phyloP scores from a whole-genome alignment of 1,140 invertebrate species.

The Drosophila lini region DNA sequence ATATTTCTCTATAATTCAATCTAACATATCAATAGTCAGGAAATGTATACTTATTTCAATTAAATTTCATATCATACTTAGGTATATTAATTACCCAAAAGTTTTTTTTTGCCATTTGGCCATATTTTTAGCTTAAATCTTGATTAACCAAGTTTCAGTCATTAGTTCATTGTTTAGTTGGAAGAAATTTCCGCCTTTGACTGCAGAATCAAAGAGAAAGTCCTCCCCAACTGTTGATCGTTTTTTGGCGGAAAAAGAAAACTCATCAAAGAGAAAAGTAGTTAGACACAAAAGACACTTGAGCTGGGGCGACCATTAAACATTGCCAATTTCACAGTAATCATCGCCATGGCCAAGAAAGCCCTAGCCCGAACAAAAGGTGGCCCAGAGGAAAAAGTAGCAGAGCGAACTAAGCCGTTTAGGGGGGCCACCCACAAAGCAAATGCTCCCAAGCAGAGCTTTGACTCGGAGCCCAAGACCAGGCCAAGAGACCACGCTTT shows the following conservation, averaged over 20 bases:
- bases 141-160: constrained; percentile 30
- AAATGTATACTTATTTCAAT: background rate
- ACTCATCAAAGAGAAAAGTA: constrained; percentile 74
- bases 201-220: constrained; percentile 59
- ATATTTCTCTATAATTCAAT: too few relatives aligned
- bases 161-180: constrained; percentile 28
- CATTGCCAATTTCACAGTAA: constrained; percentile 81
- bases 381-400: constrained; percentile 59
- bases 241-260: constrained; percentile 58
- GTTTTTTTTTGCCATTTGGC: background rate
- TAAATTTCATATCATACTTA: background rate
- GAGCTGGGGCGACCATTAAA: constrained; percentile 67
- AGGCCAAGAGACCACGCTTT: constrained; percentile 60
- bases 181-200: background rate
- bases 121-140: constrained; percentile 28
- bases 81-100: background rate
- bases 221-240: constrained; percentile 31
- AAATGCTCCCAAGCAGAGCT: constrained; percentile 13
- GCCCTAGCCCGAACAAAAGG: constrained; percentile 41
- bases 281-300: constrained; percentile 67
- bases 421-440: constrained; percentile 74
- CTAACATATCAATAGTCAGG: too few relatives aligned
- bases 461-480: constrained; percentile 46
- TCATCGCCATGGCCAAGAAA: constrained; percentile 59
- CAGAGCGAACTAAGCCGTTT: constrained; percentile 75